These are phyloP conservation scores for Lepidurus couesii DNA, from an alignment of 1,140 invertebrate genomes.

Conservation along the genomic window DNA sequence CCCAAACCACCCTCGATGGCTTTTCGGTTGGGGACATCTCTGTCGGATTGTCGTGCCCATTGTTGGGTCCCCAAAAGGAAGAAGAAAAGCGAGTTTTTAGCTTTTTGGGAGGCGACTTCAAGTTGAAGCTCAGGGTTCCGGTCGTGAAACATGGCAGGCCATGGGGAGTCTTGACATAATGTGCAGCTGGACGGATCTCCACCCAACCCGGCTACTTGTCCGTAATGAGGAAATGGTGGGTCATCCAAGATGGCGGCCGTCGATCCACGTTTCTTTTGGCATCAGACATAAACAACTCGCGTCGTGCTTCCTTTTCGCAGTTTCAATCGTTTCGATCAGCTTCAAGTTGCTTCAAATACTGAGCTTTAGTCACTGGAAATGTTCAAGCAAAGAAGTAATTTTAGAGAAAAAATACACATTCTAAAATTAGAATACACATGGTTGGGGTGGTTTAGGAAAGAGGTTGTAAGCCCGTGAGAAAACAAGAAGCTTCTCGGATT, in stretches of 20 bases:
- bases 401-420: no score
- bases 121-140: neutral
- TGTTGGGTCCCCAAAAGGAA: neutral
- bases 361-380: no score
- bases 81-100: neutral
- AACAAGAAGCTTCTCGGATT: neutral
- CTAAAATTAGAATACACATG: no score
- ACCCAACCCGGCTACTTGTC: neutral
- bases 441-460: neutral
- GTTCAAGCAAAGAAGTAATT: no score
- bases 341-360: no score
- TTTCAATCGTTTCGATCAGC: no score
- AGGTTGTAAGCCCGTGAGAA: neutral
- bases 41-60: no score
- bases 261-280: neutral
- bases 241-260: neutral
- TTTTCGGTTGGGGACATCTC: no score
- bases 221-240: neutral
- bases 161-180: constrained; percentile 5
- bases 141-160: constrained; percentile 5
- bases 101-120: no score
- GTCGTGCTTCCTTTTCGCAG: no score
- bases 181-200: neutral
- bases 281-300: neutral
- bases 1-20: no score